Conservation (phyloP, 30 jellyfish, hydroid and myxozoan genomes). For the Aurelia sp. region DNA sequence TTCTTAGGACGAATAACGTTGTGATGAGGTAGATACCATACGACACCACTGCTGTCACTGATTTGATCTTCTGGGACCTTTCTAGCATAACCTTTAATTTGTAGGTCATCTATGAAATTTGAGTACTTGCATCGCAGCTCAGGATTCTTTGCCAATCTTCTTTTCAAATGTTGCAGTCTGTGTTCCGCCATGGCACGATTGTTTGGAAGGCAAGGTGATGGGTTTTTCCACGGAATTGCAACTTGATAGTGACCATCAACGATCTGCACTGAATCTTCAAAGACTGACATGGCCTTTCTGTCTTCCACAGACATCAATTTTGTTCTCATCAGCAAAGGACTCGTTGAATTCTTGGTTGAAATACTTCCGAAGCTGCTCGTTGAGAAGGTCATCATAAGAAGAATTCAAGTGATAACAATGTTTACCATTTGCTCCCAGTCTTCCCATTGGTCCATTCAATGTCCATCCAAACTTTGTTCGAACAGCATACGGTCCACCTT, state of each 20-base stretch:
- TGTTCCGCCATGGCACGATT: slow-evolving; percentile 36
- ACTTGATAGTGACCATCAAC: slow-evolving; percentile 49
- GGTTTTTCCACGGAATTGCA: slow-evolving; percentile 51
- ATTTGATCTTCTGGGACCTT: slow-evolving; percentile 28
- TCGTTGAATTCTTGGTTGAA: no score
- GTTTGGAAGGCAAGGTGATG: slow-evolving; percentile 28
- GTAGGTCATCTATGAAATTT: slow-evolving; percentile 40
- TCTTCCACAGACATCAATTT: no score
- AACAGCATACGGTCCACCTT: no score
- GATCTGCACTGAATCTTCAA: no score
- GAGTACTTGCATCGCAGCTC: slow-evolving; percentile 20
- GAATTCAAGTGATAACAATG: no score
- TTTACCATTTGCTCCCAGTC: no score
- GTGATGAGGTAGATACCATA: slow-evolving; percentile 81
- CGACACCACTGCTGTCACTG: not conserved
- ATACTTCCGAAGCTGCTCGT: no score
- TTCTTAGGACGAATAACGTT: slow-evolving; percentile 58
- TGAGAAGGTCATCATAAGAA: no score
- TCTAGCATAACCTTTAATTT: slow-evolving; percentile 29
- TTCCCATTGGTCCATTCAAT: no score
- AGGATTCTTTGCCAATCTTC: slow-evolving; percentile 30
- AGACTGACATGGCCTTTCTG: no score
- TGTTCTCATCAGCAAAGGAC: no score
- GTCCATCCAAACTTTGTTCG: no score
- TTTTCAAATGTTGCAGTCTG: slow-evolving; percentile 17